phyloP scores from a whole-genome alignment of 2,113 vertebrate genomes.

The Alaudala cheleensis region DNA sequence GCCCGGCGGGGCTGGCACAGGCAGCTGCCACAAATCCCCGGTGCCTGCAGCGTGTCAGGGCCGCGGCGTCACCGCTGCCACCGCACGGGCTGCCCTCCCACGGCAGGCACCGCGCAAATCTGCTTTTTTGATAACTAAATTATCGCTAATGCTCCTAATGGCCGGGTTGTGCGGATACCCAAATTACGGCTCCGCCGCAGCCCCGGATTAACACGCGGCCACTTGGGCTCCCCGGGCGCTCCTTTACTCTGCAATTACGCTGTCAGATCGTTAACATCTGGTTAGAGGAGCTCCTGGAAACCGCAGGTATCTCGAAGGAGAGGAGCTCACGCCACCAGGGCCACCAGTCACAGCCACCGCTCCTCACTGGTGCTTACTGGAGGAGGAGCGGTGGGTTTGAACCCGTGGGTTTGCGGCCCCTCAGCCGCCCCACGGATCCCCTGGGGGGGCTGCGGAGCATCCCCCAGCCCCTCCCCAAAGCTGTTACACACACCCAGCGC shows the following conservation, averaged over 20 bases:
- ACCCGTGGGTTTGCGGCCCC: not conserved
- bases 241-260: slow-evolving; percentile 20
- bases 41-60: not conserved
- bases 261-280: slow-evolving; percentile 16
- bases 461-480: not conserved
- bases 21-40: rapidly evolving
- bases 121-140: slow-evolving; percentile 54
- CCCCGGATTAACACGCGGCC: not conserved
- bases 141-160: slow-evolving; percentile 40
- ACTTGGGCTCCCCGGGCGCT: not conserved
- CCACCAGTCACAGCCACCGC: not conserved
- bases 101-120: not conserved
- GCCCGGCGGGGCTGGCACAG: not conserved
- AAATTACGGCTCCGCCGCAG: slow-evolving; percentile 44
- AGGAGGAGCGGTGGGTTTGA: not conserved
- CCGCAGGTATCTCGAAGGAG: not conserved
- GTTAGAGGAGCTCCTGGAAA: not conserved
- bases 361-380: not conserved
- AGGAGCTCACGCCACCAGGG: not conserved
- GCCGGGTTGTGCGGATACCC: slow-evolving; percentile 11
- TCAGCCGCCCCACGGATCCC: rapidly evolving
- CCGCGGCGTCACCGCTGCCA: not conserved
- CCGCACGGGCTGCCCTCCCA: not conserved
- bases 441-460: not conserved
- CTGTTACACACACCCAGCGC: rapidly evolving